Percentiles rank a stretch among this genome's conserved stretches.
phyloP scores from a whole-genome alignment of 2,888 invertebrate species.

The Dendrolimus pini region DNA sequence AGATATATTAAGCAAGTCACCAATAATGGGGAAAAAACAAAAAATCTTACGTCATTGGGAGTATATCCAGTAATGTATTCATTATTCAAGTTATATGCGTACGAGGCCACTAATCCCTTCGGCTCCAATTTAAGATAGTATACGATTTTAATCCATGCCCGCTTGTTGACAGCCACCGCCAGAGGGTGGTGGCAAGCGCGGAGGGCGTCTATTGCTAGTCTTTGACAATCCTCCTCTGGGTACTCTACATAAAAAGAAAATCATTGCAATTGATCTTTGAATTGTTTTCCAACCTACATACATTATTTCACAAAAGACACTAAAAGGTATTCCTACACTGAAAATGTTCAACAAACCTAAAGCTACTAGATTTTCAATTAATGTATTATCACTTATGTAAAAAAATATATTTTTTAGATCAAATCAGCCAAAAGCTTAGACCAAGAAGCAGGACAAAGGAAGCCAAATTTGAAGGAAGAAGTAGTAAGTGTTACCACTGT shows the following conservation, averaged over 20 bases:
- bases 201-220: conserved; percentile 80
- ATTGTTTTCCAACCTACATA: too few relatives aligned
- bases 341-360: too few relatives aligned
- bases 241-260: conserved; percentile 35
- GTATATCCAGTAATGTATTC: conserved; percentile 77
- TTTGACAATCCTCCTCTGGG: conserved; percentile 71
- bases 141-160: conserved; percentile 83
- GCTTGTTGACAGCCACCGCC: conserved; percentile 71
- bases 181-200: conserved; percentile 86
- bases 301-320: too few relatives aligned
- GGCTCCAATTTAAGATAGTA: conserved; percentile 76
- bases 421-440: too few relatives aligned
- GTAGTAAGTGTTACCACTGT: too few relatives aligned
- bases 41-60: conserved; percentile 44
- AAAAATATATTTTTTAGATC: too few relatives aligned
- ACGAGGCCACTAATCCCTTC: conserved; percentile 75
- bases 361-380: too few relatives aligned
- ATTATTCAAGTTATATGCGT: conserved; percentile 76
- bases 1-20: not conserved
- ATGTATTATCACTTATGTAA: too few relatives aligned
- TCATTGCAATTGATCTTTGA: too few relatives aligned
- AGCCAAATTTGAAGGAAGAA: too few relatives aligned
- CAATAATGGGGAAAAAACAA: not conserved
- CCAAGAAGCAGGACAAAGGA: too few relatives aligned
- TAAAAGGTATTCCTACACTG: too few relatives aligned